Evolutionary conservation across 2,113 vertebrate genomes (phyloP).

Genomic region (Heterochromis multidens): DNA sequence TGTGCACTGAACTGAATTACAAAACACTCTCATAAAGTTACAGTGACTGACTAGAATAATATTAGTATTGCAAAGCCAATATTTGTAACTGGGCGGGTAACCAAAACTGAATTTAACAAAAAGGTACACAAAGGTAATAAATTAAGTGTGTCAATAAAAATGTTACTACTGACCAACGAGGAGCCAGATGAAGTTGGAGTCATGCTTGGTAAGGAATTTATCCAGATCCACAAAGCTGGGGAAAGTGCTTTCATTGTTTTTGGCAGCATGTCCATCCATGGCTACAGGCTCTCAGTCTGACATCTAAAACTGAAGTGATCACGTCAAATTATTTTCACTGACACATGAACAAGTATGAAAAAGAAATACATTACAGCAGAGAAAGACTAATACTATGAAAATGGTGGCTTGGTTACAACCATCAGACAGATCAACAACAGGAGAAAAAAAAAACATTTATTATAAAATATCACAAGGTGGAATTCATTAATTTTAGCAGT

Average conservation of each 20-base stretch:
- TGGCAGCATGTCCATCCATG: conserved; percentile 68
- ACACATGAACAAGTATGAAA: background rate
- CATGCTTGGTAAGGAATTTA: conserved; percentile 87
- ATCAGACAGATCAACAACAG: background rate
- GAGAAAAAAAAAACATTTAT: too few species aligned
- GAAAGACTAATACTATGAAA: background rate
- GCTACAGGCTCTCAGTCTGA: conserved; percentile 59
- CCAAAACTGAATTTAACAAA: background rate
- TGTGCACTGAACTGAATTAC: background rate
- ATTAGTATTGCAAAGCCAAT: background rate
- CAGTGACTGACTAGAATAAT: background rate
- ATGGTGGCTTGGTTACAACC: background rate
- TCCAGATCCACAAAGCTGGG: conserved; percentile 87
- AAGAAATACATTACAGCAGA: background rate
- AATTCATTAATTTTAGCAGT: too few species aligned
- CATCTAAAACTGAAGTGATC: conserved; percentile 32
- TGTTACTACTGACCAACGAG: conserved; percentile 84
- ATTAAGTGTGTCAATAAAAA: background rate
- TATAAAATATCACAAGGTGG: too few species aligned
- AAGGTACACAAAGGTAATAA: background rate
- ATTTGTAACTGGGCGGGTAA: background rate
- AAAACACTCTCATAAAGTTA: background rate
- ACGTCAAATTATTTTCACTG: background rate
- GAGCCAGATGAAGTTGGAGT: conserved; percentile 97
- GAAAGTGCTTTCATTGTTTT: conserved; percentile 88